Evolutionary conservation across 2,113 vertebrate species (phyloP).

Genomic region (Blennius ocellaris): DNA sequence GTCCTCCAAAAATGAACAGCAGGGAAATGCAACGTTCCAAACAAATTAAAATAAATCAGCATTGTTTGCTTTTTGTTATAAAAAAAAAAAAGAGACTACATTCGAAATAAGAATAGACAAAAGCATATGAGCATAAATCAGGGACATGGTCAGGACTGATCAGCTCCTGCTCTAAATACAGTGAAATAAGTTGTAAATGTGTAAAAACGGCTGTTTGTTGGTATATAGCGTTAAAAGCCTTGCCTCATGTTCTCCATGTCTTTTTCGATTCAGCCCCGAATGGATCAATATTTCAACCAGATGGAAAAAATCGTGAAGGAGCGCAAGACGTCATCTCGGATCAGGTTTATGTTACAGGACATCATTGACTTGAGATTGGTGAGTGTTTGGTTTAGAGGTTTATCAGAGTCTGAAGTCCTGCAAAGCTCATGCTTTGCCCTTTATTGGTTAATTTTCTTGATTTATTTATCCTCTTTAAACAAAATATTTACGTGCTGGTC

Average conservation of each 20-base stretch:
- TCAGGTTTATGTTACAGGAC: slow-evolving; percentile 98
- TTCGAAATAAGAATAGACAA: too few species aligned
- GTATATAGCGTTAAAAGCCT: background rate
- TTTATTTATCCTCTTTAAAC: slow-evolving; percentile 10
- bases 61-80: background rate
- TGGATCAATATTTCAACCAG: slow-evolving; percentile 99
- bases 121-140: too few species aligned
- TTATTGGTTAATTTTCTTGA: slow-evolving; percentile 22
- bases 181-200: slow-evolving; percentile 29
- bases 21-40: background rate
- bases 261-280: slow-evolving; percentile 87
- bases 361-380: slow-evolving; percentile 96
- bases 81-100: too few species aligned
- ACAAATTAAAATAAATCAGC: background rate
- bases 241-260: background rate
- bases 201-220: slow-evolving; percentile 10
- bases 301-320: slow-evolving; percentile 99
- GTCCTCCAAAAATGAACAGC: slow-evolving; percentile 17
- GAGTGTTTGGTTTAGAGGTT: slow-evolving; percentile 63
- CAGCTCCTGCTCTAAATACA: slow-evolving; percentile 13
- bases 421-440: background rate
- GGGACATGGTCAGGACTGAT: background rate
- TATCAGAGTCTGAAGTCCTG: background rate
- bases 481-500: slow-evolving; percentile 9
- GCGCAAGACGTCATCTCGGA: slow-evolving; percentile 96